phyloP scores from a whole-genome alignment of 2,113 vertebrate species.

The Anolis sagrei region DNA sequence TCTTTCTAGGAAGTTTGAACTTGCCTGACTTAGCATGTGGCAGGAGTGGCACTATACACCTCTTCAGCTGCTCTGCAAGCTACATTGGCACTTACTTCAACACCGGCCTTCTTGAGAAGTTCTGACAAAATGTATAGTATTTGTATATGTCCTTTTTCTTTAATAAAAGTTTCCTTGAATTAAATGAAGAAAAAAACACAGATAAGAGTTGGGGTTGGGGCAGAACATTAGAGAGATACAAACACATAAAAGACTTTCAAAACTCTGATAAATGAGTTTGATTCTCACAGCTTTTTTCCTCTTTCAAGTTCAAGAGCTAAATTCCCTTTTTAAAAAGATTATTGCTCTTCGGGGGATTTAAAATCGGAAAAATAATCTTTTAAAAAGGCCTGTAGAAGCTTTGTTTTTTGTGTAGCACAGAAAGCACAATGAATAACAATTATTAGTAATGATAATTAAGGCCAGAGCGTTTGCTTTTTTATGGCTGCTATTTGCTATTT shows the following conservation, averaged over 20 bases:
- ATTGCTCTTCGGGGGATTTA: neutral
- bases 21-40: neutral
- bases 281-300: neutral
- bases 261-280: neutral
- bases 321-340: neutral
- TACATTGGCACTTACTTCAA: too few relatives aligned
- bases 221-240: neutral
- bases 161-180: neutral
- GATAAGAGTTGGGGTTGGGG: neutral
- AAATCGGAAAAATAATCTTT: neutral
- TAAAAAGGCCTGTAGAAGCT: neutral
- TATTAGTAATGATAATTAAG: neutral
- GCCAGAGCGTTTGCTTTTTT: neutral
- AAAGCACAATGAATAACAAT: neutral
- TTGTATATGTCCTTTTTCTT: too few relatives aligned
- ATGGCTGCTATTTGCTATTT: neutral
- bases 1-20: neutral
- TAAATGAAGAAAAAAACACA: neutral
- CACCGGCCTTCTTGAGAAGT: too few relatives aligned
- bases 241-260: neutral
- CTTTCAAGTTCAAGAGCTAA: neutral
- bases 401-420: neutral
- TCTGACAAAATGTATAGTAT: too few relatives aligned
- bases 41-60: too few relatives aligned
- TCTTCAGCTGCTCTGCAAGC: too few relatives aligned